Percentiles rank a stretch among this genome's conserved stretches.
These are phyloP conservation scores for Cynodonichthys magdalenae DNA, from an alignment of 2,797 vertebrate genomes.

Conservation along the genomic window DNA sequence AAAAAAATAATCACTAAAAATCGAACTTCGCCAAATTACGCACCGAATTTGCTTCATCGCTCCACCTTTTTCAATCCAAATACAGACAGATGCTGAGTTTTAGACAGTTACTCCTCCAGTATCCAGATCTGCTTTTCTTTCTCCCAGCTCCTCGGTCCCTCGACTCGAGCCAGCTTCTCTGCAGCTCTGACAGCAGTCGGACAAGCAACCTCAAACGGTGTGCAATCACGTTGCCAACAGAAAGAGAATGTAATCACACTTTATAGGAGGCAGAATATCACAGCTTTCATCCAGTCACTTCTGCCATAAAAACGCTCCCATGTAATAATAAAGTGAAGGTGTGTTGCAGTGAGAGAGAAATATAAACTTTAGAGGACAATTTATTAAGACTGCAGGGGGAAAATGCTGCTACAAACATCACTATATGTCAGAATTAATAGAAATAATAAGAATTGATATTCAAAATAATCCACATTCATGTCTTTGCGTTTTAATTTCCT, in stretches of 20 bases:
- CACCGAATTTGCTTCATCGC: neutral
- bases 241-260: constrained; percentile 70
- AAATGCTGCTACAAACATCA: constrained; percentile 5
- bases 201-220: constrained; percentile 80
- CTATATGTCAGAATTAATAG: neutral
- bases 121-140: constrained; percentile 77
- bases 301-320: constrained; percentile 10
- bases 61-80: constrained; percentile 8
- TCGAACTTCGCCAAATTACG: constrained; percentile 6
- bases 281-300: constrained; percentile 26
- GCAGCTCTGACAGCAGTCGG: constrained; percentile 80
- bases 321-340: constrained; percentile 29
- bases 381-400: constrained; percentile 8
- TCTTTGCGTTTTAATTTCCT: constrained; percentile 43
- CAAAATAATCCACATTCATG: constrained; percentile 30
- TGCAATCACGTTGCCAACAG: constrained; percentile 72
- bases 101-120: constrained; percentile 12
- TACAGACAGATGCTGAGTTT: constrained; percentile 26
- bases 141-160: constrained; percentile 65
- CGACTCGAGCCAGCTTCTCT: constrained; percentile 74
- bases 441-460: constrained; percentile 23
- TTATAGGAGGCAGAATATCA: constrained; percentile 49
- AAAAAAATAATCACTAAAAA: neutral
- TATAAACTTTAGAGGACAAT: constrained; percentile 29
- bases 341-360: constrained; percentile 11